These are phyloP conservation scores for Euschistus heros DNA, from an alignment of 1,140 invertebrate species.

Conservation along the genomic window DNA sequence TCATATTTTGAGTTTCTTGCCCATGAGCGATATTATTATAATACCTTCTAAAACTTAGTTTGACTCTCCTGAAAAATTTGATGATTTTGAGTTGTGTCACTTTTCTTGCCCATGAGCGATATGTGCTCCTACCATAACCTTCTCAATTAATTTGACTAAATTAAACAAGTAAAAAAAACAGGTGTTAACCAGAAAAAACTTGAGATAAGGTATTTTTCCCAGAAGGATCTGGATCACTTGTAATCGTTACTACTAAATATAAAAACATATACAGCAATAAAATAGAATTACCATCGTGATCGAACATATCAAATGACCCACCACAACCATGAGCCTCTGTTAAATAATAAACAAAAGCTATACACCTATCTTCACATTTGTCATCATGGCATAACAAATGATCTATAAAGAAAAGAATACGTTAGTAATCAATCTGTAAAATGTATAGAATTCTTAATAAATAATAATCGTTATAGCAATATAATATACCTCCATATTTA, in stretches of 20 bases:
- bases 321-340: constrained; percentile 25
- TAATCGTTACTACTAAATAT: not conserved
- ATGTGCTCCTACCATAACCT: no score
- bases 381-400: constrained; percentile 31
- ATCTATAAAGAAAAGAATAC: constrained; percentile 25
- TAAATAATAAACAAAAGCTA: constrained; percentile 31
- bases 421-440: not conserved
- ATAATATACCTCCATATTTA: constrained; percentile 14
- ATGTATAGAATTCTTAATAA: not conserved
- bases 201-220: not conserved
- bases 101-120: no score
- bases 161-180: not conserved
- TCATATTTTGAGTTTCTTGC: no score
- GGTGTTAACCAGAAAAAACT: not conserved
- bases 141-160: no score
- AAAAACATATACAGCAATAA: not conserved
- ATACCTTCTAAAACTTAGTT: no score
- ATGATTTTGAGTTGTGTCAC: no score
- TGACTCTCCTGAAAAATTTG: no score
- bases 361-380: constrained; percentile 28
- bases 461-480: not conserved
- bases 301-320: constrained; percentile 29
- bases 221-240: not conserved
- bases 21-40: no score
- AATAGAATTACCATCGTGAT: constrained; percentile 15